Evolutionary conservation across 2,113 vertebrate genomes (phyloP), one percentile per base, ranked within the genome.

Genomic region (Struthio camelus): DNA sequence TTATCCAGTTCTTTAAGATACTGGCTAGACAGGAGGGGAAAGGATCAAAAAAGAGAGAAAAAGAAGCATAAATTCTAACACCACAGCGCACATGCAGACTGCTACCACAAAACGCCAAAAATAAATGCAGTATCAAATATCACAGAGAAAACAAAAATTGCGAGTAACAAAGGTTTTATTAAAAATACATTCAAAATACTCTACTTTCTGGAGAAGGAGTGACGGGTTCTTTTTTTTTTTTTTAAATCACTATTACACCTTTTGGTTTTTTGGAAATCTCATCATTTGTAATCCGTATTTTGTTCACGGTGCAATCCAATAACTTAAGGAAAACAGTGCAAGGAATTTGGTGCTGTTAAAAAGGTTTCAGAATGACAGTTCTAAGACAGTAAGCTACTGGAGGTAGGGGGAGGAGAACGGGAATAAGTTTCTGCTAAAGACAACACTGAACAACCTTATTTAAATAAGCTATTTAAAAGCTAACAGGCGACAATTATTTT

Each of bases 391-490:
- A 79, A 88, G 30, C 23, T 75, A 84, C 30, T 34, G 53, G 11
- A n/a, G 27, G 40, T 44, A 27, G 40, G 34, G 40, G 15, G 40
- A 13, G 3, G 24, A 20, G 40, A 3, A 42, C 25, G 11, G 70
- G 81, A 93, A 8, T 17, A 83, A 61, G 62, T 40, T 90, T 56
- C 72, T 81, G 51, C 69, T 77, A 28, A 38, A 94, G 58, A 65
- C 65, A 93, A 86, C 51, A 22, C 46, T 5, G 20, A 70, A 73
- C 25, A 86, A 72, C 24, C 25, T 42, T 81, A 54, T 83, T 89
- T 28, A 95, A 95, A 80, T 38, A 93, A 94, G 75, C 22, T 46
- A 30, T 67, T 92, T 78, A 59, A 83, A 90, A 93, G 46, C 59
- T 56, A 51, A 0, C 8, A 92, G 46, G 73, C 54, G 56, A 93